Percentiles rank a stretch among this genome's conserved stretches.
These are phyloP conservation scores for Phocides pigmalion DNA, from an alignment of 1,140 invertebrate genomes.

Conservation along the genomic window DNA sequence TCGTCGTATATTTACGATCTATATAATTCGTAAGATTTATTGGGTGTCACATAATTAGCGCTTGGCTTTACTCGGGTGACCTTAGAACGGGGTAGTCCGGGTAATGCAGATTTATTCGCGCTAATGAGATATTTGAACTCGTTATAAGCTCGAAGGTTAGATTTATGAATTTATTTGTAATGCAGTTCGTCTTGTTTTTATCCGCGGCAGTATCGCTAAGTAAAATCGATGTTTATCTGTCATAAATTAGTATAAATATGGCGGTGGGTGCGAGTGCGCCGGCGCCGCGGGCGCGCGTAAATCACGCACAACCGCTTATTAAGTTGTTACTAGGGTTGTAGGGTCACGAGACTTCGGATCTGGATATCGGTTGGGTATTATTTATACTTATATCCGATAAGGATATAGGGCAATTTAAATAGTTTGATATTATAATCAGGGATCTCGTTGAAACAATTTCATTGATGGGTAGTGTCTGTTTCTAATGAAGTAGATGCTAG, in stretches of 20 bases:
- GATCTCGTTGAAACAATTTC: too few relatives aligned
- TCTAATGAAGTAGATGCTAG: too few relatives aligned
- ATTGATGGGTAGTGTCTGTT: too few relatives aligned
- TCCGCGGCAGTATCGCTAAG: slow-evolving; percentile 55
- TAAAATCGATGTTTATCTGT: slow-evolving; percentile 79
- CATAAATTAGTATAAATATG: slow-evolving; percentile 81
- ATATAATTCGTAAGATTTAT: slow-evolving; percentile 71
- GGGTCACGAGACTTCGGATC: too few relatives aligned
- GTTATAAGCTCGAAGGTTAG: slow-evolving; percentile 33
- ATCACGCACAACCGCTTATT: slow-evolving; percentile 80
- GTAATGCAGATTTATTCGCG: slow-evolving; percentile 51
- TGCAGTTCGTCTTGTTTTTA: slow-evolving; percentile 47
- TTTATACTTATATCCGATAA: too few relatives aligned
- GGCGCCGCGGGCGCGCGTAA: slow-evolving; percentile 78
- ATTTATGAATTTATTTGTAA: slow-evolving; percentile 19
- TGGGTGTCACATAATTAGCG: slow-evolving; percentile 68
- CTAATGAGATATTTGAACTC: slow-evolving; percentile 57
- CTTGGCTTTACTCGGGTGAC: slow-evolving; percentile 54
- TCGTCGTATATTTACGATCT: slow-evolving; percentile 66
- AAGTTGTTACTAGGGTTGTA: slow-evolving; percentile 64
- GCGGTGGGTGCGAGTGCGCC: slow-evolving; percentile 61
- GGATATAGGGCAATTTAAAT: too few relatives aligned
- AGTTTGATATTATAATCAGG: too few relatives aligned
- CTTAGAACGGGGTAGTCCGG: slow-evolving; percentile 43
- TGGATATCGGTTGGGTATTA: too few relatives aligned